Base-by-base conservation (phyloP, 2,888 invertebrate species). In the Busseola fusca region DNA sequence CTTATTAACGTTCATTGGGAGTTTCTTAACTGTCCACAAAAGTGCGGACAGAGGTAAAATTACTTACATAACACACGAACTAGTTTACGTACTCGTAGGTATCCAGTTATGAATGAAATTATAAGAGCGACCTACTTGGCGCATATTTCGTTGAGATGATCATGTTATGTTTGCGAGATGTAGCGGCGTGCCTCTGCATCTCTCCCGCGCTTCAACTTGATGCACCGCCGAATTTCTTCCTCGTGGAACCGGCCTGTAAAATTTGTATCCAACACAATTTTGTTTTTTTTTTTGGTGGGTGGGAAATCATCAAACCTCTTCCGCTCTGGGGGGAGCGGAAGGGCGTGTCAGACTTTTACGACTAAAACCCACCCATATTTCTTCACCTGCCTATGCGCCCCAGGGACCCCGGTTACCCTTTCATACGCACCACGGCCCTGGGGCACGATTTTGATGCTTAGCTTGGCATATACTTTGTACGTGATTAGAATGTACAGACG, bases 11-110 rank as follows among this genome's bases (percentile, higher is more conserved):
- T 57, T 62, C 3, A 57, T 56, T 70, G 59, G 59, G 81, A 84
- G 78, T 89, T 89, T 87, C 84, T 81, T 82, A 84, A 85, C 88
- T 89, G 85, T 87, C 86, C 85, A 85, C 86, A 76, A 82, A 86
- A 25, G 27, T 45, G 30, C 18, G 54, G 60, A 73, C 60, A 75
- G 84, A 76, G 16, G 63, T 78, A 81, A 58, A 60, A 86, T 79
- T 81, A 82, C 58, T 83, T 84, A 64, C 64, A 86, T 82, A 84
- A 86, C 70, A 68, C 30, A 37, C 74, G 80, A 90, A 91, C 92
- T 87, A 88, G 90, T 91, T 90, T 88, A 80, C 65, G 78, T 34
- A 34, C 34, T 34, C 5, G 2, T 72, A 74, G 63, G 65, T 64
- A 67, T 65, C 68, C 45, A 80, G 85, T 86, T 80, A 83, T 86